Evolutionary conservation across 2,888 invertebrate genomes (phyloP), one percentile per base, ranked within the genome.

Genomic region (Arenicola marina): DNA sequence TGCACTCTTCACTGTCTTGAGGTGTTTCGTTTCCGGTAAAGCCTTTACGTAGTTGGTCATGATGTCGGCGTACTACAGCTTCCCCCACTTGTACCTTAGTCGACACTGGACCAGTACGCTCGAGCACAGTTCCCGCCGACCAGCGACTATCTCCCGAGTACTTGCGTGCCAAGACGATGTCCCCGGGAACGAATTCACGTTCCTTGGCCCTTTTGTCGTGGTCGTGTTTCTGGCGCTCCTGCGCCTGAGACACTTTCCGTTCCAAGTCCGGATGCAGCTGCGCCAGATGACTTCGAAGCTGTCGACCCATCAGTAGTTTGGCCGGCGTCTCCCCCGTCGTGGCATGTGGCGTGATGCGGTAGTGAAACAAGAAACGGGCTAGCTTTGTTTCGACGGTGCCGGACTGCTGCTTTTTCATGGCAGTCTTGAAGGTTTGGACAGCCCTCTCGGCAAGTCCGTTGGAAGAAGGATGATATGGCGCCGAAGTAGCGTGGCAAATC

Each of bases 401-500:
- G 32, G 7, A 11, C 33, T 44, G 15, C 46, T 26, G 24, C n/a
- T 57, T 57, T n/a, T 29, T 26, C 45, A 57, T 28, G 4, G 28
- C 57, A 4, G 11, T 44, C 31, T 57, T 28, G 7, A 46, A 26
- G 4, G 46, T 28, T 28, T 57, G 57, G n/a, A 46, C 57, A n/a
- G 45, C 44, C 29, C 44, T 15, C 31, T 57, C 57, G 11, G 57
- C 57, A 3, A 57, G n/a, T 7, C 57, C 44, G 24, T 57, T 57
- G 7, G 57, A 57, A 15, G 57, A 26, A 15, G 46, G 29, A 28
- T 28, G 44, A 24, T 57, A 57, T 15, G 56, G 56, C 15, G 34
- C 21, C 33, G 4, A 7, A 11, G 4, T n/a, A 4, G 26, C 18
- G 21, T 34, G 56, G 4, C 26, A 24, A 15, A 56, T 56, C 7